Percentiles rank a stretch among this genome's conserved stretches.
phyloP scores from a whole-genome alignment of 2,888 invertebrate genomes.

The Protonemura montana region DNA sequence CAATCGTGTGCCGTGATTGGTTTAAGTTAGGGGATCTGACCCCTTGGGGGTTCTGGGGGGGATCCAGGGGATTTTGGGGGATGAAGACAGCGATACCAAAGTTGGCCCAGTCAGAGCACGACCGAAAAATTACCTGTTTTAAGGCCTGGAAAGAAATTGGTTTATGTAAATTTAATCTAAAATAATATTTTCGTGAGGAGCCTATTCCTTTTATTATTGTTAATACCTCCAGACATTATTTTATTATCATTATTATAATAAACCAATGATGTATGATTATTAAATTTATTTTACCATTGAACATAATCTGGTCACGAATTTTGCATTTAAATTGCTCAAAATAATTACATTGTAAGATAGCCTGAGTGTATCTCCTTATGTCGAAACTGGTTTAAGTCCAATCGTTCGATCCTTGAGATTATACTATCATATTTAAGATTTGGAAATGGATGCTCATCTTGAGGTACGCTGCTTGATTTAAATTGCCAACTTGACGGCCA shows the following conservation, averaged over 20 bases:
- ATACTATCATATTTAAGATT: no score
- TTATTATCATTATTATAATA: slow-evolving; percentile 22
- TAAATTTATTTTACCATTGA: slow-evolving; percentile 32
- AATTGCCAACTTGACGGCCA: no score
- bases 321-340: slow-evolving; percentile 35
- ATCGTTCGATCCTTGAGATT: background rate
- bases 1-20: background rate
- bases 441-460: no score
- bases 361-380: background rate
- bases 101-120: background rate
- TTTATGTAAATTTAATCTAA: slow-evolving; percentile 36
- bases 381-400: background rate
- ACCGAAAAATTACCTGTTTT: background rate
- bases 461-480: no score
- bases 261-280: slow-evolving; percentile 25
- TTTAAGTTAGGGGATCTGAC: no score
- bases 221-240: slow-evolving; percentile 19
- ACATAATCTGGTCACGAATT: slow-evolving; percentile 31
- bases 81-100: slow-evolving; percentile 13
- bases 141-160: slow-evolving; percentile 17
- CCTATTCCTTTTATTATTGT: slow-evolving; percentile 14
- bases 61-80: background rate
- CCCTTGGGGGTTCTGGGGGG: no score
- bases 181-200: slow-evolving; percentile 27
- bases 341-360: slow-evolving; percentile 22